Base-by-base conservation (phyloP, 2,113 vertebrate species). In the Junco hyemalis region DNA sequence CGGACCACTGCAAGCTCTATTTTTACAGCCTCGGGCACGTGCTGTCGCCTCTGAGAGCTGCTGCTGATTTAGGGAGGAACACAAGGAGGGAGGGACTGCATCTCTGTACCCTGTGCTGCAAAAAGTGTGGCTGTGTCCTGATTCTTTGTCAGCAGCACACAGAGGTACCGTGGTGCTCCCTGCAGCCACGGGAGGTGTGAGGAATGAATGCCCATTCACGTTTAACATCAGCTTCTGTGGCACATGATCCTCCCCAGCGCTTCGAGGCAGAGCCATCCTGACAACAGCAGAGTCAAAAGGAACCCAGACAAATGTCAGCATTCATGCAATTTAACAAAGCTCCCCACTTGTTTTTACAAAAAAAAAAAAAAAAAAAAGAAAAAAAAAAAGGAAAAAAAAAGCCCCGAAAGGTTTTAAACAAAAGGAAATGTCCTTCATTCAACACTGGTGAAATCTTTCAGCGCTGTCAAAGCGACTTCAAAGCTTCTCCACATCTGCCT, bases 201-300 rank as follows among this genome's bases (percentile, higher is more conserved):
- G 92, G 81, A 86, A 90, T 31, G 76, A 97, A 93, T 81, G 95
- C 84, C 97, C 95, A 70, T 88, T 95, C 94, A 66, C 54, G 54
- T 84, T 96, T 89, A 89, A 90, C 93, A 92, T 90, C 56, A 94
- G 93, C 95, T 95, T 48, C 51, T 73, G 11, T 10, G 70, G 94
- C 81, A 48, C 18, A 54, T 51, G 90, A 78, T 80, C 88, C 95
- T 88, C 68, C 53, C 78, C 54, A 72, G 92, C 0, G 11, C 91
- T 92, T 59, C 15, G 11, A 53, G 80, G 91, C 87, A 81, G 77
- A 11, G 11, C 33, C 77, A 51, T 51, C 86, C 95, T 69, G 87
- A 94, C 94, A 97, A 80, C 64, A 94, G 91, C 59, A 81, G 57
- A 80, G 80, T 53, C 86, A 47, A 92, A 93, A 92, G 91, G 71